These are phyloP conservation scores for Thyatira batis DNA, from an alignment of 2,888 invertebrate species.

Conservation along the genomic window DNA sequence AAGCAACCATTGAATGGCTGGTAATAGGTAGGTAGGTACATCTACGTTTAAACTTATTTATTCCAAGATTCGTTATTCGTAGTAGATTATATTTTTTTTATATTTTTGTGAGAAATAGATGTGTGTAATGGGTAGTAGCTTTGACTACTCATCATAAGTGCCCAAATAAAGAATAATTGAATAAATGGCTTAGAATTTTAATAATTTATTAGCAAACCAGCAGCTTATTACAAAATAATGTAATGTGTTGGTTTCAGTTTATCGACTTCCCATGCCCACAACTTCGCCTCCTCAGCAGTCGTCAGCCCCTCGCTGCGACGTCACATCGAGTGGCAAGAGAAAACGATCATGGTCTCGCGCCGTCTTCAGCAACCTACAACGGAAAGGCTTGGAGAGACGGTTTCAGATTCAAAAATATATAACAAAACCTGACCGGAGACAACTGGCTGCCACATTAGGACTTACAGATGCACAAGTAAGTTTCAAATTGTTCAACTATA, in stretches of 20 bases:
- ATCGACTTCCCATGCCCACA: conserved; percentile 68
- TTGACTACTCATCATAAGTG: not conserved
- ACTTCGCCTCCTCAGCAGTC: conserved; percentile 60
- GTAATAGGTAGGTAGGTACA: no score
- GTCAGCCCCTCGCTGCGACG: conserved; percentile 69
- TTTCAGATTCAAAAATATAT: conserved; percentile 98
- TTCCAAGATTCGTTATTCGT: no score
- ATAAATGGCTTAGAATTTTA: no score
- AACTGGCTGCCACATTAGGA: conserved; percentile 94
- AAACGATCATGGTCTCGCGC: conserved; percentile 97
- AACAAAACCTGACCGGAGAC: conserved; percentile 95
- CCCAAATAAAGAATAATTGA: no score
- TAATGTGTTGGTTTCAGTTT: conserved; percentile 48
- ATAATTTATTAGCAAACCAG: not conserved
- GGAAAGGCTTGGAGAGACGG: conserved; percentile 95
- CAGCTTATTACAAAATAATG: not conserved
- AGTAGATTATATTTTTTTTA: no score
- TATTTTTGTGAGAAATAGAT: no score
- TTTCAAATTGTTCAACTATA: not conserved
- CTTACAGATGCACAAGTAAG: conserved; percentile 95
- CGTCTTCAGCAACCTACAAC: conserved; percentile 95
- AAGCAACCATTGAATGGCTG: no score
- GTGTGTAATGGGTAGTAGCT: no score
- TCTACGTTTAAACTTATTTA: no score
- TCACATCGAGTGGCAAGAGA: conserved; percentile 84